These are phyloP conservation scores for Ctenochaetus hawaiiensis DNA, from an alignment of 2,797 vertebrate genomes.

Conservation along the genomic window DNA sequence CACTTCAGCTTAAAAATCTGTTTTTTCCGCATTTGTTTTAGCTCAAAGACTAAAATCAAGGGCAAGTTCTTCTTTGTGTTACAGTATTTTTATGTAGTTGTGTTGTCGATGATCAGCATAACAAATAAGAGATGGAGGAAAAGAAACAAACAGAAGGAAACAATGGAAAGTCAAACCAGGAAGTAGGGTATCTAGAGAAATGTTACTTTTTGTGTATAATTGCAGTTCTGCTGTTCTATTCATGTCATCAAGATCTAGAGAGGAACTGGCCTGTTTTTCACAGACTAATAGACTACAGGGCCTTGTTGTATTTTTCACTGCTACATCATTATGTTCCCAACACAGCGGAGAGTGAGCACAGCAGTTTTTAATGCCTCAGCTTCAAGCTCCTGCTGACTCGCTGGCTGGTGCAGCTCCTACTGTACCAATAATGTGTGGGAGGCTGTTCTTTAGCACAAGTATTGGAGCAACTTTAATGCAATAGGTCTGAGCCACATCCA, in stretches of 20 bases:
- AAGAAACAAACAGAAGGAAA: not conserved
- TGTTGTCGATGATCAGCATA: not conserved
- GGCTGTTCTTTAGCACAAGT: slow-evolving; percentile 46
- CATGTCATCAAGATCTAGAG: slow-evolving; percentile 22
- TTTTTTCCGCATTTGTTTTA: not conserved
- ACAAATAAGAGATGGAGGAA: not conserved
- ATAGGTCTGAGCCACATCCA: slow-evolving; percentile 2
- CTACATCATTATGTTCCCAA: slow-evolving; percentile 66
- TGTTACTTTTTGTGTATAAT: slow-evolving; percentile 28
- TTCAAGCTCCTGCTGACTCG: slow-evolving; percentile 63
- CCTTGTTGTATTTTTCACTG: slow-evolving; percentile 36
- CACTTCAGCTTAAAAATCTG: not conserved
- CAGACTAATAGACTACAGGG: slow-evolving; percentile 52
- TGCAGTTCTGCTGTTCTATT: slow-evolving; percentile 30
- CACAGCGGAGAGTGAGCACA: slow-evolving; percentile 58
- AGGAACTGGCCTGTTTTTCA: slow-evolving; percentile 46
- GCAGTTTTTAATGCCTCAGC: slow-evolving; percentile 63
- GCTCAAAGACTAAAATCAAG: not conserved
- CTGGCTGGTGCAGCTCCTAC: slow-evolving; percentile 38
- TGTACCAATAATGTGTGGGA: slow-evolving; percentile 35
- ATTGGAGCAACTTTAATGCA: slow-evolving; percentile 30
- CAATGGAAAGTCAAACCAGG: not conserved
- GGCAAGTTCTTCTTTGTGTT: not conserved
- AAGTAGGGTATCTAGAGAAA: not conserved
- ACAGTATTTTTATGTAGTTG: not conserved